Evolutionary conservation across 1,140 invertebrate genomes (phyloP), one percentile per base, ranked within the genome.

Genomic region (Diabrotica undecimpunctata): DNA sequence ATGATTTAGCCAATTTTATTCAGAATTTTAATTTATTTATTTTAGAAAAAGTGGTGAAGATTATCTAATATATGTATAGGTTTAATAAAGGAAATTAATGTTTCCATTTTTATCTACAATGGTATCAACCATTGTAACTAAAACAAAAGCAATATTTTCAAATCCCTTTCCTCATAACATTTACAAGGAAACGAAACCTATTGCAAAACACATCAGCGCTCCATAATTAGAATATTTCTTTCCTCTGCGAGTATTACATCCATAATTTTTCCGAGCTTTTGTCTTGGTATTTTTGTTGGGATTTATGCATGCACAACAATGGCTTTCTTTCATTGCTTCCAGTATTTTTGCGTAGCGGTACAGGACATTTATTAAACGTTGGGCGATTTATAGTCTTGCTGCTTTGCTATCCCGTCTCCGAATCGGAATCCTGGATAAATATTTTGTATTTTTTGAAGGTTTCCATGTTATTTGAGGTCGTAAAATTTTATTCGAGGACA

Each of bases 301-400:
- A 60, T 60, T 60, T 60, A 60, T 60, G 58, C 46, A 60, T 60
- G 58, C 58, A 60, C 58, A 60, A 60, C 58, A 60, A 60, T 60
- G 58, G 58, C 39, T 60, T 60, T 60, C 58, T 60, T 60, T 51
- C 58, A 60, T 60, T 60, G 58, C 58, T 60, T 60, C 37, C 58
- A 60, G 58, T 60, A 60, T 60, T 60, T 60, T 60, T 60, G 58
- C 58, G 36, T 60, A 60, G 58, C 58, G 58, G 58, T 60, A 60
- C 38, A 60, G 58, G 58, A 60, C 58, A 60, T 60, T 60, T 60
- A 60, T 60, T 60, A 60, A 60, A 60, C 50, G 58, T 60, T 6
- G 41, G 39, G 12, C 38, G 58, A 60, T 60, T 60, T 60, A 60
- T 60, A n/a, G 58, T 46, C 36, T 39, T 51, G 58, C 25, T 51